Evolutionary conservation across 1,140 invertebrate genomes (phyloP).

Genomic region (Drosophila simulans): DNA sequence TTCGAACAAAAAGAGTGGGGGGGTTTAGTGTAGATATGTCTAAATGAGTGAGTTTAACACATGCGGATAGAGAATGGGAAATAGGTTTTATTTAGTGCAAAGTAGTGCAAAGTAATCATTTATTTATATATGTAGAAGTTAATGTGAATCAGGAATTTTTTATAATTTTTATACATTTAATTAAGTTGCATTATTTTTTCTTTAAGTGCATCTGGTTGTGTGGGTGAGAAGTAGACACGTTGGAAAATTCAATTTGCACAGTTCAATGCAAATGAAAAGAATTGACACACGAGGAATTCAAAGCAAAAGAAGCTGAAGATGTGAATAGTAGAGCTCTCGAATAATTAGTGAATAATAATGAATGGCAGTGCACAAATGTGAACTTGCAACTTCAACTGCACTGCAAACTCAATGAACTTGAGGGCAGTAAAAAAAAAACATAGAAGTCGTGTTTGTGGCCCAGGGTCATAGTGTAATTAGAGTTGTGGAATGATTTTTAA

Average conservation of each 20-base stretch:
- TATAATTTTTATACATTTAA: no score
- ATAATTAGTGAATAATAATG: conserved; percentile 29
- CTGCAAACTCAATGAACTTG: conserved; percentile 1
- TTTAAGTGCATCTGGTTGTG: neutral
- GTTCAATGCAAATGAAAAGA: conserved; percentile 33
- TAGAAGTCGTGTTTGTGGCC: neutral
- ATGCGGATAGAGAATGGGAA: no score
- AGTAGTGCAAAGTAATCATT: no score
- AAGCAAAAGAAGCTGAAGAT: conserved; percentile 3
- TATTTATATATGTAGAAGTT: no score
- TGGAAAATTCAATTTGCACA: conserved; percentile 71
- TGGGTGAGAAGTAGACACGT: conserved; percentile 29
- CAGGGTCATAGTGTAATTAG: conserved; percentile 5
- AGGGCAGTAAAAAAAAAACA: neutral
- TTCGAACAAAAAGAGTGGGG: conserved; percentile 25
- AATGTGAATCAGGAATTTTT: no score
- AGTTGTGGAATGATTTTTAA: neutral
- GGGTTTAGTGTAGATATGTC: conserved; percentile 4
- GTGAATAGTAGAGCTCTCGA: neutral
- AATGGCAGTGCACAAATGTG: conserved; percentile 1
- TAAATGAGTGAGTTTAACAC: neutral
- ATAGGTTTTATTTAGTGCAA: no score
- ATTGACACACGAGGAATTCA: conserved; percentile 11
- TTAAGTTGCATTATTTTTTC: neutral
- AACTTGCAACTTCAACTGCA: neutral